Percentiles rank a stretch among this genome's conserved stretches.
Evolutionary conservation across 2,797 vertebrate genomes (phyloP).

Genomic region (Malacoraja senta): DNA sequence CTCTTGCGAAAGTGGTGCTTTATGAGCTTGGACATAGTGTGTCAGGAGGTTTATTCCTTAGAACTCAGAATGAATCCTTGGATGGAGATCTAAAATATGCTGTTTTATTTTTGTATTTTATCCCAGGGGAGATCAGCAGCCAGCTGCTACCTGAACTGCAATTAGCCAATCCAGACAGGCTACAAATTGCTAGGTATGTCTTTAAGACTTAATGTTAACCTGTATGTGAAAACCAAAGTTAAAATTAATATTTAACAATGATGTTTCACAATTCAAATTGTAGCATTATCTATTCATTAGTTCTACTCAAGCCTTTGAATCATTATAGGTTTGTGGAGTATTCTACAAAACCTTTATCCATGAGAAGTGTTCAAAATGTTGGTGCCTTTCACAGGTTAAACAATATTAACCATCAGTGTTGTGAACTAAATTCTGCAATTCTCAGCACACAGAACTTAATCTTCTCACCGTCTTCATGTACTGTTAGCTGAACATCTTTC

Average conservation of each 20-base stretch:
- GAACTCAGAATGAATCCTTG: background rate
- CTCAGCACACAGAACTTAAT: background rate
- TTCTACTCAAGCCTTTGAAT: no score
- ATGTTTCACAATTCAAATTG: no score
- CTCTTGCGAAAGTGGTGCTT: background rate
- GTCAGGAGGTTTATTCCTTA: background rate
- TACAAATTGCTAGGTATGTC: no score
- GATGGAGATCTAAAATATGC: background rate
- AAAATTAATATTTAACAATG: no score
- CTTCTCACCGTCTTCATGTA: conserved; percentile 69
- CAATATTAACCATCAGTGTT: background rate
- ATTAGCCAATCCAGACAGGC: background rate
- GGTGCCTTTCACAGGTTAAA: background rate
- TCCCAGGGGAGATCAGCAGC: background rate
- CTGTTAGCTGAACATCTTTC: conserved; percentile 67
- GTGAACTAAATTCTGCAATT: conserved; percentile 19
- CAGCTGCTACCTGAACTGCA: background rate
- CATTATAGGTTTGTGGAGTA: background rate
- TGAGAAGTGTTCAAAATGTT: background rate
- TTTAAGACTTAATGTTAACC: no score
- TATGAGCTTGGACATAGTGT: background rate
- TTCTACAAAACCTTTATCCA: background rate
- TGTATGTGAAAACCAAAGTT: no score
- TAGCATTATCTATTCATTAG: no score
- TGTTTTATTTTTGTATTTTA: conserved; percentile 1